Base-by-base conservation (phyloP, 2,797 vertebrate species). In the Gadopsis bispinosus region DNA sequence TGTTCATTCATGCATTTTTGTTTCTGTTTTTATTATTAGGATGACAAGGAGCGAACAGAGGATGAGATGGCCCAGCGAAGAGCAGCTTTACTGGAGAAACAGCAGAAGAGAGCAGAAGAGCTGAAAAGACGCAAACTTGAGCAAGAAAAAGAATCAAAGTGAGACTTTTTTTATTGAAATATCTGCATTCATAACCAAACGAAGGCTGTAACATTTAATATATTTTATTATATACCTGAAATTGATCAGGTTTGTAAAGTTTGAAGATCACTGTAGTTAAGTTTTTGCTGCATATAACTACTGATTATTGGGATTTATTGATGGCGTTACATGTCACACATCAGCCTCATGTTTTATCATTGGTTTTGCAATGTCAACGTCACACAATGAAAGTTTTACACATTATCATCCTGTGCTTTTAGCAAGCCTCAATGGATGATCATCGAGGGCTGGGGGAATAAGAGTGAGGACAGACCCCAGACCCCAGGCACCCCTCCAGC, bases 1-100 rank as follows among this genome's bases (percentile, higher is more conserved):
- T 16, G 3, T 37, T 0, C 0, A 56, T 63, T 73, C 14, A 55
- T 54, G 9, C 0, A 12, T 33, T 29, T 70, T 39, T 20, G 12
- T 48, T 54, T 77, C 1, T 66, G 19, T 79, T 5, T 67, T 70
- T 39, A 12, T 79, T 48, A 22, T 41, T 68, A 91, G 88, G 92
- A 98, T 92, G 96, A 95, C 11, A 94, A 95, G 67, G 95, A 93
- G 63, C 95, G 95, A 39, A 91, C 96, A 0, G 97, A 97, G 66
- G 96, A 96, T 10, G 97, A 97, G 86, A 98, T 98, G 97, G 97
- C 97, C 3, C 96, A 96, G 79, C 95, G 95, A 82, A 94, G 92
- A 83, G 97, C 97, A 26, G 96, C 94, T 43, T 77, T 98, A 79
- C 85, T 98, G 56, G 96, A 97, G 82, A 96, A 97, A 71, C 97